Percentiles rank a stretch among this genome's conserved stretches.
Conservation (phyloP, 1,140 invertebrate genomes). For the Riptortus pedestris region DNA sequence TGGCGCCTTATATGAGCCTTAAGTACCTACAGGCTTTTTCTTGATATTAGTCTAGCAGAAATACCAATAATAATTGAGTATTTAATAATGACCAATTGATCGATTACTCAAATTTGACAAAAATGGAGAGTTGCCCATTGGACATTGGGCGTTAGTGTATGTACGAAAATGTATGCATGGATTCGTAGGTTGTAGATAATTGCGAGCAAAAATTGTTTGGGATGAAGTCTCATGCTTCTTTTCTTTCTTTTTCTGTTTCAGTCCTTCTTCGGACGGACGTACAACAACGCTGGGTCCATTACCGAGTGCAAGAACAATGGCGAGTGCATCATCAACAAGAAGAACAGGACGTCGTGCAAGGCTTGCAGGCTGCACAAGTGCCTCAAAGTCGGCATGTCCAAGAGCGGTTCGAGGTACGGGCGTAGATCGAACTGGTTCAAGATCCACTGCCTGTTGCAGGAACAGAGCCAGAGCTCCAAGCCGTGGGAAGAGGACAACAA, state of each 20-base stretch:
- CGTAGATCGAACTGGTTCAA: slow-evolving; percentile 51
- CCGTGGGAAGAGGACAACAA: slow-evolving; percentile 18
- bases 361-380: slow-evolving; percentile 54
- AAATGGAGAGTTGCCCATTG: too few relatives aligned
- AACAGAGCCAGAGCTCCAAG: slow-evolving; percentile 33
- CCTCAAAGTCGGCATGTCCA: slow-evolving; percentile 51
- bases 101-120: too few relatives aligned
- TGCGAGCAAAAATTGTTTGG: too few relatives aligned
- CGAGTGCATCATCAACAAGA: slow-evolving; percentile 51
- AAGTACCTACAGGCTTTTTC: too few relatives aligned
- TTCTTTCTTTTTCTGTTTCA: slow-evolving; percentile 36
- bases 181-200: too few relatives aligned
- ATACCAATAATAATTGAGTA: too few relatives aligned
- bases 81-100: too few relatives aligned
- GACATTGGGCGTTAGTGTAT: too few relatives aligned
- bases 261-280: slow-evolving; percentile 56
- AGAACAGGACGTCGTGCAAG: slow-evolving; percentile 54
- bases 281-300: slow-evolving; percentile 48
- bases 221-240: too few relatives aligned
- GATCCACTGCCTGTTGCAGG: slow-evolving; percentile 48
- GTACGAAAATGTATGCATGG: too few relatives aligned
- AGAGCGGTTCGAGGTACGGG: slow-evolving; percentile 48
- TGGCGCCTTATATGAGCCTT: too few relatives aligned
- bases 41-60: too few relatives aligned
- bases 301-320: slow-evolving; percentile 48